Evolutionary conservation across 2,113 vertebrate genomes (phyloP).

Genomic region (Tupaia tana): DNA sequence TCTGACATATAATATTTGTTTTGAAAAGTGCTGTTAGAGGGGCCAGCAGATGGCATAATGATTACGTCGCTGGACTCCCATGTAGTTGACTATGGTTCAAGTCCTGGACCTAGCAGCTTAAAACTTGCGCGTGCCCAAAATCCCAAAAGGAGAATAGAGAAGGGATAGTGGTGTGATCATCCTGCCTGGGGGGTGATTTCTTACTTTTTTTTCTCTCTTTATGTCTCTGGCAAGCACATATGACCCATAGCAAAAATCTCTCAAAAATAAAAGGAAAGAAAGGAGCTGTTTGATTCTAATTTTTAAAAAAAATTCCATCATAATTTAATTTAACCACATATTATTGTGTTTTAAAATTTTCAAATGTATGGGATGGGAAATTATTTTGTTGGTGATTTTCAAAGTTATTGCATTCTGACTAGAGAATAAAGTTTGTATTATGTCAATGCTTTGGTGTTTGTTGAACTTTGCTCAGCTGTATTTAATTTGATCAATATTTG

Average conservation of each 20-base stretch:
- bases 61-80: no score
- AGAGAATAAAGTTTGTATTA: neutral
- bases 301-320: neutral
- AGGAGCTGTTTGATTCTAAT: neutral
- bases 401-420: neutral
- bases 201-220: no score
- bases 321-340: neutral
- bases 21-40: neutral
- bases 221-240: no score
- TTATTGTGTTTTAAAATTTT: constrained; percentile 1
- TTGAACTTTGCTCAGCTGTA: neutral
- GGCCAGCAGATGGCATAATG: no score
- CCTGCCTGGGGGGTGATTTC: no score
- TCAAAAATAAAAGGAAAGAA: neutral
- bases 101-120: no score
- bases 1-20: neutral
- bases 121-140: no score
- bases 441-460: neutral
- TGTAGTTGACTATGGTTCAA: no score
- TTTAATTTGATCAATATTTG: neutral
- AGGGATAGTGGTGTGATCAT: no score
- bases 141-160: no score
- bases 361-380: neutral
- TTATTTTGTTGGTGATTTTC: neutral
- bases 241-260: no score